Evolutionary conservation across 2,797 vertebrate species (phyloP), one percentile per base, ranked within the genome.

Genomic region (Agapornis canus): DNA sequence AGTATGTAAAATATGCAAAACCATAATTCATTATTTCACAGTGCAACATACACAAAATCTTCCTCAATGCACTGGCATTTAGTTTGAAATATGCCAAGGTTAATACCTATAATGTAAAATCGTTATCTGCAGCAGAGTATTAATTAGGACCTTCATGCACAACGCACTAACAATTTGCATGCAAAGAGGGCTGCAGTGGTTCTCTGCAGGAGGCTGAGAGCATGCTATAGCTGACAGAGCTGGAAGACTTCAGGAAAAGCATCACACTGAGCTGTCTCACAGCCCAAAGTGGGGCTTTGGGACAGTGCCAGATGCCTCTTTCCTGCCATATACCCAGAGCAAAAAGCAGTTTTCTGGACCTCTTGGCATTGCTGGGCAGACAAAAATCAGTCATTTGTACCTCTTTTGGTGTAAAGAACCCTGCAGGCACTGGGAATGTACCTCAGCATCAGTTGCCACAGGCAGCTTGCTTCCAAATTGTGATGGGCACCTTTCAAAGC

Each of bases 91-190:
- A 84, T 72, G 82, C 86, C 81, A 90, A 93, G 92, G 94, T 95
- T 95, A 96, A 95, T 84, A 82, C 63, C 94, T 76, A 35, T 93
- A 95, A 96, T 92, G 94, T 93, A 84, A 95, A 97, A 95, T 94
- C 23, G 31, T 96, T 95, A 96, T 94, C 94, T 93, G 86, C 88
- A 90, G 86, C 64, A 60, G 66, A 89, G 93, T 82, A 96, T 97
- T 97, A 95, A 97, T 97, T 95, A 94, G 93, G 77, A 56, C 37
- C 81, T 92, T 97, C 86, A 80, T 84, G 90, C 88, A 96, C 93
- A 95, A 90, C 90, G 77, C 88, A 90, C 95, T 92, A 91, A 82
- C 73, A 77, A 94, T 95, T 82, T 96, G 90, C 94, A 97, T 95
- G 77, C 88, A 90, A 82, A 91, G 90, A 79, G 64, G 49, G 6